These are phyloP conservation scores for Drosophila murphyi DNA, from an alignment of 1,140 invertebrate species.

Conservation along the genomic window DNA sequence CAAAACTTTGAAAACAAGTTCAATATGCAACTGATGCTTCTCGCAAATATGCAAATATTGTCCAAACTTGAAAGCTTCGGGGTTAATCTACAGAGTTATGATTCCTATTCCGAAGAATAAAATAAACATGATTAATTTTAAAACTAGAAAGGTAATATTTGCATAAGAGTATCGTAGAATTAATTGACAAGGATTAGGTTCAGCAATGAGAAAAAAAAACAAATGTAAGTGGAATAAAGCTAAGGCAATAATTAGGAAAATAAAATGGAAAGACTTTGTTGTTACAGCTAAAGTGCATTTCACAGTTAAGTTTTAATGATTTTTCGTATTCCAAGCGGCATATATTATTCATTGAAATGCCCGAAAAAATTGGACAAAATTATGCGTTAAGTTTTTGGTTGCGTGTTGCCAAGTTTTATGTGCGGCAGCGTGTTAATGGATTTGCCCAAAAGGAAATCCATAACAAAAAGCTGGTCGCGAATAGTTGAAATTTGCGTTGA, in stretches of 20 bases:
- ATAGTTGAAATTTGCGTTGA: slow-evolving; percentile 49
- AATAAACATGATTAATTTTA: not conserved
- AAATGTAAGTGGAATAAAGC: no score
- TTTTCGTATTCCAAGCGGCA: no score
- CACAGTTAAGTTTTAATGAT: no score
- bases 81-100: slow-evolving; percentile 17
- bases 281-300: no score
- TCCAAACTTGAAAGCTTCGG: slow-evolving; percentile 20
- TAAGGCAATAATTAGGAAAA: no score
- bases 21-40: slow-evolving; percentile 16
- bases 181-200: no score
- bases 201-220: no score
- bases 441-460: slow-evolving; percentile 55
- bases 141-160: not conserved
- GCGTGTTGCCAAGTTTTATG: slow-evolving; percentile 38
- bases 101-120: not conserved
- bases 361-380: not conserved
- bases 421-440: slow-evolving; percentile 57
- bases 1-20: slow-evolving; percentile 28
- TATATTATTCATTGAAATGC: no score
- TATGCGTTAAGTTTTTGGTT: slow-evolving; percentile 28
- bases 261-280: no score
- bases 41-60: slow-evolving; percentile 23
- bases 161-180: not conserved
- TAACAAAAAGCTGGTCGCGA: slow-evolving; percentile 42